Evolutionary conservation across 37 sponge, comb jelly and placozoan species (phyloP), one percentile per base, ranked within the genome.

Genomic region (Eunapius fragilis): DNA sequence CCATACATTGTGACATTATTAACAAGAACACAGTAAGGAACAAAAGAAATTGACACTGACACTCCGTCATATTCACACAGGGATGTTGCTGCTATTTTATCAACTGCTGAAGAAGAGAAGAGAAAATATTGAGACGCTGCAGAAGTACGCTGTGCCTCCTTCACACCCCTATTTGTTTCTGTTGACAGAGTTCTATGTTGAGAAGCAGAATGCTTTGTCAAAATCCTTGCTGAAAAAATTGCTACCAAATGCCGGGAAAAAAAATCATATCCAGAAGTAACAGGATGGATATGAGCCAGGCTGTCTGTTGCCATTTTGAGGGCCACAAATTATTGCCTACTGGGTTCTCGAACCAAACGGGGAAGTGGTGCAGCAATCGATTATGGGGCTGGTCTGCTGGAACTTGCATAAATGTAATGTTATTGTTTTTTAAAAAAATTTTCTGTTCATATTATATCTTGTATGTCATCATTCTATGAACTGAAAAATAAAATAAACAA

Each of bases 1-100:
- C n/a, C n/a, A n/a, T n/a, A n/a, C n/a, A n/a, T n/a, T n/a, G n/a
- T n/a, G n/a, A n/a, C n/a, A n/a, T n/a, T n/a, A n/a, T n/a, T n/a
- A n/a, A n/a, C n/a, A n/a, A n/a, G n/a, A n/a, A n/a, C n/a, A n/a
- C n/a, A n/a, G n/a, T n/a, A n/a, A n/a, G n/a, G n/a, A n/a, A n/a
- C n/a, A n/a, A n/a, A n/a, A n/a, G n/a, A n/a, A n/a, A 41, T 77
- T 77, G 89, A 89, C 84, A 83, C 84, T 87, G 80, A 81, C 69
- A 69, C 82, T 76, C 37, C 35, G 69, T 74, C 76, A 25, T 74
- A 81, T 67, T 19, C n/a, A 68, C 10, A 25, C 22, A 25, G 82
- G 0, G 28, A 75, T 27, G 75, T 72, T 28, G 28, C 22, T 33
- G 76, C 82, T 75, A 76, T 75, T 2, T 68, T 81, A 25, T n/a